Conservation (phyloP, 2,113 vertebrate genomes). For the Myanophis thanlyinensis region DNA sequence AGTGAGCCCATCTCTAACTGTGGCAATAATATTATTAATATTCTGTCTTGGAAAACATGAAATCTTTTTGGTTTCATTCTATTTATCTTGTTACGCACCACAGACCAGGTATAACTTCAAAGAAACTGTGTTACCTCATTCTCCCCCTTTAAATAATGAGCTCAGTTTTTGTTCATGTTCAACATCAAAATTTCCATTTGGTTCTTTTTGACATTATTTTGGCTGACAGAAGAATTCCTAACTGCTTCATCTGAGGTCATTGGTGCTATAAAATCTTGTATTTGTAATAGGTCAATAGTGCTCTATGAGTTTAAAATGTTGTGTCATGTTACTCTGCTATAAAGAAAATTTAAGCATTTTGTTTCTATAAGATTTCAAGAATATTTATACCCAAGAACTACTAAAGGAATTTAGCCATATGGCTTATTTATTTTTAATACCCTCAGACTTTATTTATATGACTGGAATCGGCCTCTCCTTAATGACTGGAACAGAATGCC, state of each 20-base stretch:
- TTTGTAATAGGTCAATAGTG: background rate
- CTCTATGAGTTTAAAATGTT: constrained; percentile 37
- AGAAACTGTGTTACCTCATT: constrained; percentile 14
- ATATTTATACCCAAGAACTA: background rate
- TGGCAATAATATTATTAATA: fast-evolving
- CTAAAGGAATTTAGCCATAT: background rate
- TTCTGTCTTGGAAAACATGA: background rate
- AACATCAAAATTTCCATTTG: constrained; percentile 22
- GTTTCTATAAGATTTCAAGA: background rate
- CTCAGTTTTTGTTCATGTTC: background rate
- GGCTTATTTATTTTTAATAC: background rate
- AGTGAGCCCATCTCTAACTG: background rate
- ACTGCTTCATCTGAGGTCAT: constrained; percentile 24
- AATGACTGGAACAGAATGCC: background rate
- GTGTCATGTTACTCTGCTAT: background rate
- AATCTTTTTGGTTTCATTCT: constrained; percentile 2
- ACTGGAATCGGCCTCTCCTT: no score
- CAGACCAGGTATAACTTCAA: background rate
- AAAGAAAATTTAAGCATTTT: background rate
- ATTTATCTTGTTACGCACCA: background rate
- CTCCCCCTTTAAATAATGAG: constrained; percentile 3
- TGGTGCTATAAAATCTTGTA: background rate
- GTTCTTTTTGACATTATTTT: constrained; percentile 33
- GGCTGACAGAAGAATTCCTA: constrained; percentile 19
- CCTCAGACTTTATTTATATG: background rate